A percentile compares a stretch with the other conserved stretches of the same genome.
Conservation (phyloP, 2,888 invertebrate species). For the Rhagium mordax region DNA sequence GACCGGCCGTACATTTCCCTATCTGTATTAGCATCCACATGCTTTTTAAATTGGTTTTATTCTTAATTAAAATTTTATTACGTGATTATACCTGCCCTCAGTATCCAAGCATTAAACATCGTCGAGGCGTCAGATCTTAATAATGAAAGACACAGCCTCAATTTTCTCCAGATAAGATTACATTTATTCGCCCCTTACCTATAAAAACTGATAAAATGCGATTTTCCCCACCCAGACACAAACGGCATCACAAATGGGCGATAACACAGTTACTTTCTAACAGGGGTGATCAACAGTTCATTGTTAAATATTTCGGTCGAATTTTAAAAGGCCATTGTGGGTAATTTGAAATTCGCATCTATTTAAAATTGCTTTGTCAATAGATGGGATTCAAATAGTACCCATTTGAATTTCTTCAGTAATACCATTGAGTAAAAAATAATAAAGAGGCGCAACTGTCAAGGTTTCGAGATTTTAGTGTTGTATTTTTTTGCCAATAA, state of each 20-base stretch:
- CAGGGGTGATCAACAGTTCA: conserved; percentile 32
- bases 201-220: conserved; percentile 42
- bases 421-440: no score
- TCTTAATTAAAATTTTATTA: conserved; percentile 54
- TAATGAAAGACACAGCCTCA: conserved; percentile 39
- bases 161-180: conserved; percentile 44
- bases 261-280: conserved; percentile 23
- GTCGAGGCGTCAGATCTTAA: conserved; percentile 42
- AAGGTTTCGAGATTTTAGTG: no score
- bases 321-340: conserved; percentile 28
- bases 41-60: conserved; percentile 53
- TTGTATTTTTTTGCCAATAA: no score
- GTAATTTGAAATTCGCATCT: conserved; percentile 8
- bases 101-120: conserved; percentile 43
- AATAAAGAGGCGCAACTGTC: no score
- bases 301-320: conserved; percentile 34
- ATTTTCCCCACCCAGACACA: conserved; percentile 30
- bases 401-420: neutral
- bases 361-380: neutral
- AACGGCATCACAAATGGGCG: conserved; percentile 28
- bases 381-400: neutral
- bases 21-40: conserved; percentile 51
- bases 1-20: conserved; percentile 46
- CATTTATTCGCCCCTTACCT: conserved; percentile 35
- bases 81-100: conserved; percentile 51